Evolutionary conservation across 2,888 invertebrate genomes (phyloP).

Genomic region (Melanchra persicariae): DNA sequence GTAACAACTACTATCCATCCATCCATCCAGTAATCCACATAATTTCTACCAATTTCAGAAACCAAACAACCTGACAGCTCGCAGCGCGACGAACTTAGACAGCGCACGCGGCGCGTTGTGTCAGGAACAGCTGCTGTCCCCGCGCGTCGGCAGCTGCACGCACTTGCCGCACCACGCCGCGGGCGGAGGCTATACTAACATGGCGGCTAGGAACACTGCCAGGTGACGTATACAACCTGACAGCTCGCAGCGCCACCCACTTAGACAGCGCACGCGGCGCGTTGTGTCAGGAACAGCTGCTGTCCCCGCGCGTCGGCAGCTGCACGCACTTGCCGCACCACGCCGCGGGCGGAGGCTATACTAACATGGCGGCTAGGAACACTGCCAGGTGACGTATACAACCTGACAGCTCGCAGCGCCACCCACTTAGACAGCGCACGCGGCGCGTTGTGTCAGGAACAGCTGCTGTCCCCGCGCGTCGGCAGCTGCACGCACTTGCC

Average conservation of each 20-base stretch:
- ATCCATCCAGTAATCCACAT: no score
- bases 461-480: conserved; percentile 71
- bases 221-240: conserved; percentile 61
- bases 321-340: conserved; percentile 79
- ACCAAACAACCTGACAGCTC: conserved; percentile 68
- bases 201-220: conserved; percentile 77
- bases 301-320: conserved; percentile 79
- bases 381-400: conserved; percentile 66
- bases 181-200: conserved; percentile 78
- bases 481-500: conserved; percentile 83
- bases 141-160: conserved; percentile 82
- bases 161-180: conserved; percentile 75
- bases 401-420: conserved; percentile 62
- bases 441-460: conserved; percentile 48
- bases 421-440: conserved; percentile 75
- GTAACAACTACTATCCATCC: no score
- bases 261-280: conserved; percentile 68
- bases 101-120: conserved; percentile 58
- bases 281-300: conserved; percentile 47
- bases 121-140: conserved; percentile 66
- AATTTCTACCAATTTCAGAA: conserved; percentile 70
- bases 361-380: conserved; percentile 77
- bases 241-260: conserved; percentile 68
- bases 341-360: conserved; percentile 75
- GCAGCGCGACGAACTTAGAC: conserved; percentile 72